A percentile compares a stretch with the other conserved stretches of the same genome.
phyloP scores from a whole-genome alignment of 2,888 invertebrate genomes.

The Malacosoma neustria region DNA sequence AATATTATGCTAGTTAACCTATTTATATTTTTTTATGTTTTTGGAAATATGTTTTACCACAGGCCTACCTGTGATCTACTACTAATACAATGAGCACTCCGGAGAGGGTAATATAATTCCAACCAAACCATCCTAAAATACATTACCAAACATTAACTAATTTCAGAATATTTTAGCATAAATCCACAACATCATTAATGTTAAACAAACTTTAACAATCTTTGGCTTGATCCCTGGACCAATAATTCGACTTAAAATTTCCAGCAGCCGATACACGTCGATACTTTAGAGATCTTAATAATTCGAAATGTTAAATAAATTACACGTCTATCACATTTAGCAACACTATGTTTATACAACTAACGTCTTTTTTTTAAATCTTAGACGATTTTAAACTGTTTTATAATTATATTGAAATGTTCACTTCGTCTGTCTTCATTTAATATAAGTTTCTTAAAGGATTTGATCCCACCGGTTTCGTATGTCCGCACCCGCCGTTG shows the following conservation, averaged over 20 bases:
- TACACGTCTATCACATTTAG: slow-evolving; percentile 73
- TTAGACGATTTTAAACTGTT: slow-evolving; percentile 48
- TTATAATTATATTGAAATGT: slow-evolving; percentile 50
- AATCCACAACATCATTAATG: slow-evolving; percentile 71
- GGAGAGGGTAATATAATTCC: slow-evolving; percentile 67
- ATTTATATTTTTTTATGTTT: slow-evolving; percentile 58
- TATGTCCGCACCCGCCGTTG: slow-evolving; percentile 42
- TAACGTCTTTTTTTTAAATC: slow-evolving; percentile 67
- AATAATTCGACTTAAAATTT: slow-evolving; percentile 71
- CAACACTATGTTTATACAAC: slow-evolving; percentile 67
- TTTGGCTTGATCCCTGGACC: slow-evolving; percentile 91
- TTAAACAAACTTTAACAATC: slow-evolving; percentile 80
- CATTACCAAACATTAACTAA: slow-evolving; percentile 58
- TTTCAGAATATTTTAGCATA: slow-evolving; percentile 70
- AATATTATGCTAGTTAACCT: slow-evolving; percentile 55
- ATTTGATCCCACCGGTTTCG: slow-evolving; percentile 76
- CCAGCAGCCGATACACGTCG: slow-evolving; percentile 50
- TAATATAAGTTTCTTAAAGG: slow-evolving; percentile 74
- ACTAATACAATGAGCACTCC: slow-evolving; percentile 69
- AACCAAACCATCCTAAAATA: slow-evolving; percentile 53
- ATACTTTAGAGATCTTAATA: slow-evolving; percentile 58
- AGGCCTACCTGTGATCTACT: slow-evolving; percentile 54
- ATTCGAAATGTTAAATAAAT: slow-evolving; percentile 63
- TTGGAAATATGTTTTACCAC: slow-evolving; percentile 64
- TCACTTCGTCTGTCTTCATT: slow-evolving; percentile 51